Conservation (phyloP, 2,797 vertebrate genomes). For the Knipowitschia caucasica region DNA sequence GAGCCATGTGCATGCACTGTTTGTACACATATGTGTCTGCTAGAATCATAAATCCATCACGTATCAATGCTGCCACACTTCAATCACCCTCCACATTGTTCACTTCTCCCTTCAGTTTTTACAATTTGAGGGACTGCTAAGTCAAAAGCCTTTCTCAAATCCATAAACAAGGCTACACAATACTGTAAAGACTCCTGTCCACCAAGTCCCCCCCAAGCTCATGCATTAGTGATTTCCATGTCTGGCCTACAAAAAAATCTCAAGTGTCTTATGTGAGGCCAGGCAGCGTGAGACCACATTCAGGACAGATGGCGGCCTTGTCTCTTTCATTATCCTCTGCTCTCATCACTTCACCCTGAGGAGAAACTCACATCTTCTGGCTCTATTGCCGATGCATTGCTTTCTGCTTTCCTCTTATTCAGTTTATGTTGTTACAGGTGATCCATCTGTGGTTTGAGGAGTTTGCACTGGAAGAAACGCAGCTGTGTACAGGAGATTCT, state of each 20-base stretch:
- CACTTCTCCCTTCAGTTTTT: too few species aligned
- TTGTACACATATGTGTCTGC: too few species aligned
- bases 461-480: conserved; percentile 70
- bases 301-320: conserved; percentile 59
- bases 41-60: too few species aligned
- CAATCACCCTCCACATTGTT: too few species aligned
- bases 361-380: conserved; percentile 40
- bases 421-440: conserved; percentile 59
- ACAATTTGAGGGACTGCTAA: not conserved
- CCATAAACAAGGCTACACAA: not conserved
- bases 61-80: too few species aligned
- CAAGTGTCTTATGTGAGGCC: conserved; percentile 46
- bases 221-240: not conserved
- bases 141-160: not conserved
- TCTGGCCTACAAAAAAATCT: conserved; percentile 21
- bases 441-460: conserved; percentile 79
- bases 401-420: conserved; percentile 4
- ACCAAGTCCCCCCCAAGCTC: not conserved
- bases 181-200: not conserved
- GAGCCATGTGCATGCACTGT: too few species aligned
- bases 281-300: conserved; percentile 35
- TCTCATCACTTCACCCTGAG: conserved; percentile 27
- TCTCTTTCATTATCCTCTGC: conserved; percentile 49
- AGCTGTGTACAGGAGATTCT: conserved; percentile 65
- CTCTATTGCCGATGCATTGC: conserved; percentile 11